Evolutionary conservation across 35 echinoderm and acorn worm genomes (phyloP), one percentile per base, ranked within the genome.

Genomic region (Holothuria glaberrima): DNA sequence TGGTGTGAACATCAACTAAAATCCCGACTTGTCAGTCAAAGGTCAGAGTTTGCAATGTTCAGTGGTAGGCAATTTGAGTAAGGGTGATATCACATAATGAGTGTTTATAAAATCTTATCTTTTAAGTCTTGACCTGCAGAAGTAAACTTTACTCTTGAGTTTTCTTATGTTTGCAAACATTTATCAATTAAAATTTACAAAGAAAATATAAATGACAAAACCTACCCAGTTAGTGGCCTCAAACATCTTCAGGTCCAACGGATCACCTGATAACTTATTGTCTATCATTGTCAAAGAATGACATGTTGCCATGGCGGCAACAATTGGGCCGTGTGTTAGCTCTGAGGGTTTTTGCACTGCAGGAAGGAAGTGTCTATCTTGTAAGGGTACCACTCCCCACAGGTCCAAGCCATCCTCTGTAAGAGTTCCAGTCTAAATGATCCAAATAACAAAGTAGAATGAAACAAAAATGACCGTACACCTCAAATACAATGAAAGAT

Each of bases 191-290:
- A 65, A 65, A 12, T 24, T 65, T 28, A 6, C 17, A 28, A 24
- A 16, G 17, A 12, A 75, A 21, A 75, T 7, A 30, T 26, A 0
- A 9, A 27, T 68, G 66, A 20, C 12, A 41, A n/a, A 6, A 32
- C 93, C 60, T 79, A 98, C 96, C 93, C 96, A 98, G 65, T 94
- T 94, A 10, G 96, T 98, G 21, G 93, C 93, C 62, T 95, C 90
- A 91, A 98, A 98, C 96, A 98, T 98, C 84, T 98, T 98, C 52
- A 98, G 52, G 48, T 98, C 96, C 88, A 98, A 74, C 3, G 93
- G 96, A 66, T 98, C 96, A 20, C 96, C 96, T 2, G 91, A 89
- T 27, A 98, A 61, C 48, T 98, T 94, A 28, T 91, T 87, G n/a
- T 98, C 93, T 34, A 98, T 98, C 34, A 89, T 90, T 26, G 96